Evolutionary conservation across 2,797 vertebrate species (phyloP), one percentile per base, ranked within the genome.

Genomic region (Tapera naevia): DNA sequence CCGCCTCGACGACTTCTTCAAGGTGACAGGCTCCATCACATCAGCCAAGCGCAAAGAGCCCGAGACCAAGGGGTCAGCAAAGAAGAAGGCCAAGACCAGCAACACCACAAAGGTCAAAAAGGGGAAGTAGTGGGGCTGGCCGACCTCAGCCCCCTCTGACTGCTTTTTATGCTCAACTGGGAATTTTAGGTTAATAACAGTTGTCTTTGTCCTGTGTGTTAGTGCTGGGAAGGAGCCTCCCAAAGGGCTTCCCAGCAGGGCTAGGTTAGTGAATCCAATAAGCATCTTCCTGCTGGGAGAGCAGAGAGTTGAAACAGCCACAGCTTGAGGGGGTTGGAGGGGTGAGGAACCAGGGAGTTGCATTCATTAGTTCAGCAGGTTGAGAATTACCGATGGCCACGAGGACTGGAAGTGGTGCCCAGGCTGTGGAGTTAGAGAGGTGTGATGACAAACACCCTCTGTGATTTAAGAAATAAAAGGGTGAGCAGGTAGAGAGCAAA

Each of bases 1-100:
- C 62, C 97, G 99, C 13, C 98, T 99, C 33, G 99, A 99, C 19
- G 98, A 99, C 22, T 99, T 99, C 98, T 99, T 99, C 97, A 98
- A 98, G 27, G 98, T 99, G 91, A 99, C 99, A 0, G 99, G 99
- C 17, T 99, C 99, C 5, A 98, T 99, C 62, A 99, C 99, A 1
- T 99, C 99, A 0, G 97, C 96, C n/a, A 99, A 99, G 94, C 98
- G 99, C 70, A 99, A 99, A 97, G 98, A 98, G 72, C 98, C 98
- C 0, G 98, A 99, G 67, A 56, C 95, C 30, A 99, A 99, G 97
- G 99, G 99, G 3, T 96, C 98, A 0, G 97, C 98, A 1, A 99
- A 98, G 97, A 99, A 99, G 97, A 99, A 99, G 96, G 97, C 98
- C 89, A 99, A 99, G 97, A 97, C 97, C 3, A 92, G 35, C 76